Base-by-base conservation (phyloP, 2,797 vertebrate species). In the Brachyrhaphis roseni region DNA sequence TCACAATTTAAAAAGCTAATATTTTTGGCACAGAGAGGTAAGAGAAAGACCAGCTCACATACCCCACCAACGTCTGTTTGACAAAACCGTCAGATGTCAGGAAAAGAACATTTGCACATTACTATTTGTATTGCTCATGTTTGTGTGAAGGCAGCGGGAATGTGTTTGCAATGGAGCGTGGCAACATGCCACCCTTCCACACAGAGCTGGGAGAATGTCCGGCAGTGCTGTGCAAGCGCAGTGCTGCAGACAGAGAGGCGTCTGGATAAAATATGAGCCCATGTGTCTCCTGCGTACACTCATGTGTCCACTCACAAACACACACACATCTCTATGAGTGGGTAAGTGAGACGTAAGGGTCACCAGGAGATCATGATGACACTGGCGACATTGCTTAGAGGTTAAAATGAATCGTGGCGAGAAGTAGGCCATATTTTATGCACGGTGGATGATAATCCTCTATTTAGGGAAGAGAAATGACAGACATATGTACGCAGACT, bases 171-270 rank as follows among this genome's bases (percentile, higher is more conserved):
- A 51, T n/a, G 73, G 79, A 68, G 82, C 62, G 70, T 66, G 39
- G 68, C 59, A 62, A 83, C 77, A 70, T 75, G 39, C 28, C 55
- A 28, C 55, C 51, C 23, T 59, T 28, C 84, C 80, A 78, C 82
- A 78, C 82, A 81, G 75, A 75, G 74, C n/a, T 12, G 62, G 76
- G 91, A 71, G 93, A 95, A 94, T 94, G 94, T 93, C 88, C 83
- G 39, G 82, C 86, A 83, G 86, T 80, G 81, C 86, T 81, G 82
- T 84, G 82, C 89, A 90, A 94, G 93, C 88, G 92, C 84, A 80
- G 88, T 81, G 83, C 87, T 86, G 91, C 89, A 95, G 95, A 95
- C 95, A 92, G 90, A 74, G 82, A 92, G 95, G 95, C 95, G 94
- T 95, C 95, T 87, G 87, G 81, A 78, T 94, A 94, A 93, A 93